phyloP scores from a whole-genome alignment of 1,140 invertebrate genomes.

The Ctenoplectra terminalis region DNA sequence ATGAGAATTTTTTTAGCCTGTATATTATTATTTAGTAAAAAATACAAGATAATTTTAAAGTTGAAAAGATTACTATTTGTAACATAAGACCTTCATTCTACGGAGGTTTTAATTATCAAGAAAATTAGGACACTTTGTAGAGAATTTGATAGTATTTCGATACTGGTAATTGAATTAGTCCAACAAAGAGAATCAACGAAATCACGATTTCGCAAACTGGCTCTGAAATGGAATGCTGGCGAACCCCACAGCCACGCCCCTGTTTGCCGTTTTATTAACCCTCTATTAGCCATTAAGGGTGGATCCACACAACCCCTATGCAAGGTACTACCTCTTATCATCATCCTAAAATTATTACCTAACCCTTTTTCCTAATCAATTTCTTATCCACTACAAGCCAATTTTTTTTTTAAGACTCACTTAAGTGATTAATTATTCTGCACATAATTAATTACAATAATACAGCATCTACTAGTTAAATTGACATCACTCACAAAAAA shows the following conservation, averaged over 20 bases:
- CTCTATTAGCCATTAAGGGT: conserved; percentile 39
- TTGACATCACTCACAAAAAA: too few species aligned
- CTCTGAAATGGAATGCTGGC: background rate
- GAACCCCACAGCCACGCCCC: background rate
- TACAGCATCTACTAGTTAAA: too few species aligned
- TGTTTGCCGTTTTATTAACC: conserved; percentile 57
- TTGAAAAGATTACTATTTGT: too few species aligned
- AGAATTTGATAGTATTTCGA: background rate
- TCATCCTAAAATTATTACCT: conserved; percentile 14
- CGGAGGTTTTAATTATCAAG: too few species aligned
- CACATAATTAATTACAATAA: too few species aligned
- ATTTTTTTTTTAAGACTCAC: background rate
- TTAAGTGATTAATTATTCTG: background rate
- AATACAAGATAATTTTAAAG: too few species aligned
- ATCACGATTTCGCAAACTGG: conserved; percentile 40
- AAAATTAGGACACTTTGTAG: too few species aligned
- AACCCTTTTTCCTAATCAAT: background rate
- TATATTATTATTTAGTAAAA: too few species aligned
- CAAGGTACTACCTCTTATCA: background rate
- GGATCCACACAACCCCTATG: background rate
- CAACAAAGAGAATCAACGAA: conserved; percentile 22
- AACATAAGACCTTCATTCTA: too few species aligned
- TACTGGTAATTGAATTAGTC: conserved; percentile 2
- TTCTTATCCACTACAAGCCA: background rate
- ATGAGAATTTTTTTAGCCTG: too few species aligned